Conservation (phyloP, 1,140 invertebrate species). For the Teleogryllus occipitalis region DNA sequence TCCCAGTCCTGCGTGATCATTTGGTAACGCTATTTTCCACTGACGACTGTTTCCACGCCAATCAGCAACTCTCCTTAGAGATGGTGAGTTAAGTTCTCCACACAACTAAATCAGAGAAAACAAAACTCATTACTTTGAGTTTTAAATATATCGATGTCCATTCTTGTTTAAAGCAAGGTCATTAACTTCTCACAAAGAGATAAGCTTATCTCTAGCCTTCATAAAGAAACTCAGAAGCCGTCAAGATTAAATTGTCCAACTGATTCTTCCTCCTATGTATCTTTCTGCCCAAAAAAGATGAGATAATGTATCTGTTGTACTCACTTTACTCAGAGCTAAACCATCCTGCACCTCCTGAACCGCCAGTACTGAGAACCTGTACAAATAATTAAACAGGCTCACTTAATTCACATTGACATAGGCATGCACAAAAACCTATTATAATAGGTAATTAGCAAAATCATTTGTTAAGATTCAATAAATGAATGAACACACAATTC, state of each 20-base stretch:
- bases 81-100: constrained; percentile 61
- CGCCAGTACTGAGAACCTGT: constrained; percentile 56
- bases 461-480: no score
- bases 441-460: no score
- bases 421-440: no score
- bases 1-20: not conserved
- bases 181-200: not conserved
- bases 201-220: constrained; percentile 12
- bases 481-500: no score
- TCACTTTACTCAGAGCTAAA: constrained; percentile 54
- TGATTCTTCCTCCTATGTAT: no score
- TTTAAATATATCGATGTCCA: no score
- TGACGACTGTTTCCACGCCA: constrained; percentile 53
- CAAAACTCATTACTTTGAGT: constrained; percentile 22
- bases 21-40: constrained; percentile 39
- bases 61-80: constrained; percentile 51
- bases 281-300: no score
- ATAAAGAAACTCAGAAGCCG: not conserved
- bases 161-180: no score
- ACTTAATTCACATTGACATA: no score
- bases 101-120: constrained; percentile 42
- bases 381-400: not conserved
- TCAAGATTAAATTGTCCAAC: not conserved
- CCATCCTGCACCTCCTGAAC: constrained; percentile 62
- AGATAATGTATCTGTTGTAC: not conserved